phyloP scores from a whole-genome alignment of 2,888 invertebrate species.

The Synanthedon vespiformis region DNA sequence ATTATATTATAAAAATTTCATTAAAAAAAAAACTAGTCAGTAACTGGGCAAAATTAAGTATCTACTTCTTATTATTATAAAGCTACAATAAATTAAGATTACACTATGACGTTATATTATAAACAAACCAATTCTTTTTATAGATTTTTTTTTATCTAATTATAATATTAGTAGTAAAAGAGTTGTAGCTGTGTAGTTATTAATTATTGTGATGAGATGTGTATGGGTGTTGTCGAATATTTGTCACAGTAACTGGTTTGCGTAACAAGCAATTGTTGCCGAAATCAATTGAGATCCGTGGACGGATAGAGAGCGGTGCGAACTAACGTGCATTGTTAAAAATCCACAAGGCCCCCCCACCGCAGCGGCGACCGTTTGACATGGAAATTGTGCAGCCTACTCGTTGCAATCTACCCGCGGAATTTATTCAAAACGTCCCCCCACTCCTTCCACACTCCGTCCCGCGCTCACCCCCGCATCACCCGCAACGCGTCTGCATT shows the following conservation, averaged over 20 bases:
- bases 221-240: not conserved
- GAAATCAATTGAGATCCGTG: not conserved
- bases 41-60: no score
- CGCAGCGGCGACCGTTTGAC: slow-evolving; percentile 44
- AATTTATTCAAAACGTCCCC: slow-evolving; percentile 41
- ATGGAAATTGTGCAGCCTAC: slow-evolving; percentile 56
- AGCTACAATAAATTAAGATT: no score
- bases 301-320: not conserved
- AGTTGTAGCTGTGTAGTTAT: no score
- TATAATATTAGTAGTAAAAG: no score
- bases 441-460: slow-evolving; percentile 11
- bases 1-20: no score
- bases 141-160: no score
- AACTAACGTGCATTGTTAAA: slow-evolving; percentile 32
- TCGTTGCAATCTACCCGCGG: slow-evolving; percentile 31
- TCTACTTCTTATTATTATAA: no score
- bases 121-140: no score
- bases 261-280: not conserved
- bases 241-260: not conserved
- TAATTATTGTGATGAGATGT: not conserved
- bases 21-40: no score
- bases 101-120: no score
- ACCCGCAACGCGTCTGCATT: slow-evolving; percentile 31
- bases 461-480: slow-evolving; percentile 10
- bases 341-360: slow-evolving; percentile 39